phyloP scores from a whole-genome alignment of 2,888 invertebrate species.

The Cephus runcator region DNA sequence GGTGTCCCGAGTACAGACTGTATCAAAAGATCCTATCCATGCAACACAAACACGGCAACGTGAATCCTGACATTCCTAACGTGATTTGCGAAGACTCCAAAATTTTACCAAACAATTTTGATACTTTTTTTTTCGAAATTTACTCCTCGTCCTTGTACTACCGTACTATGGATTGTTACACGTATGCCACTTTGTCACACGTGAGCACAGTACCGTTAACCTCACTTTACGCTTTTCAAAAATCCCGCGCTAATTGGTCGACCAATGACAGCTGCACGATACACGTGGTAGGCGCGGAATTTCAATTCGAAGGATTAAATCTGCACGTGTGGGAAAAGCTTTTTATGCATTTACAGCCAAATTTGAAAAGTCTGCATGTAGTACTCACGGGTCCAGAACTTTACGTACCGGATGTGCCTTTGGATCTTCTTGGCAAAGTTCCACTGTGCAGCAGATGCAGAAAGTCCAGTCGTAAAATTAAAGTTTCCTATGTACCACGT shows the following conservation, averaged over 20 bases:
- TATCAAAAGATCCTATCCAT: constrained; percentile 71
- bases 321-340: constrained; percentile 79
- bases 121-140: constrained; percentile 66
- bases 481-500: constrained; percentile 45
- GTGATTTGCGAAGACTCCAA: constrained; percentile 58
- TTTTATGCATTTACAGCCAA: constrained; percentile 74
- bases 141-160: constrained; percentile 67
- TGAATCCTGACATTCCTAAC: constrained; percentile 71
- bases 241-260: constrained; percentile 51
- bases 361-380: constrained; percentile 69
- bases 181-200: constrained; percentile 74
- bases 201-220: constrained; percentile 75
- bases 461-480: constrained; percentile 33
- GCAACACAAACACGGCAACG: constrained; percentile 71
- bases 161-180: constrained; percentile 67
- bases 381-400: constrained; percentile 76
- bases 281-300: constrained; percentile 75
- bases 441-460: constrained; percentile 48
- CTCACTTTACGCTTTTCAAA: constrained; percentile 70
- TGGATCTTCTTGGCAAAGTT: constrained; percentile 70
- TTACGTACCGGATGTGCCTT: constrained; percentile 68
- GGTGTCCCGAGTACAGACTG: constrained; percentile 74
- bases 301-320: constrained; percentile 77
- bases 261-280: constrained; percentile 51
- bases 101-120: constrained; percentile 66